Conservation (phyloP, 2,888 invertebrate genomes). For the Drosophila prolongata region DNA sequence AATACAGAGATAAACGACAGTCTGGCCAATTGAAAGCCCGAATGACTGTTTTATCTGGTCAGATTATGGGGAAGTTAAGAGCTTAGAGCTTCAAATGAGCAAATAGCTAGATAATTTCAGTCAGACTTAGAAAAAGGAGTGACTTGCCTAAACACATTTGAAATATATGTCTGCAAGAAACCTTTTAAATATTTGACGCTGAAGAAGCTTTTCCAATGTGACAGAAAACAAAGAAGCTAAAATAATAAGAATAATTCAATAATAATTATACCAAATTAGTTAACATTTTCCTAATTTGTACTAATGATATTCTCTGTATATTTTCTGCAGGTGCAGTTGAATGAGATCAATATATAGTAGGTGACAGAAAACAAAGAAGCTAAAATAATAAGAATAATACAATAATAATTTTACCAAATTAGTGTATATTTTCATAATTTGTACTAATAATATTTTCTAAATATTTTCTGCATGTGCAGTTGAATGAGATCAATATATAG, state of each 20-base stretch:
- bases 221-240: background rate
- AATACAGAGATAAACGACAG: conserved; percentile 32
- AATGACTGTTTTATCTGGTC: conserved; percentile 13
- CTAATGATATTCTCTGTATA: too few relatives aligned
- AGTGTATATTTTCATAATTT: too few relatives aligned
- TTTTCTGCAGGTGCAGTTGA: background rate
- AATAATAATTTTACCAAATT: too few relatives aligned
- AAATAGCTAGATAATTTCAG: background rate
- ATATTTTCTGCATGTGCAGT: background rate
- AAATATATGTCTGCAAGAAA: too few relatives aligned
- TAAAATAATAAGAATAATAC: background rate
- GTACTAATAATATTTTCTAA: too few relatives aligned
- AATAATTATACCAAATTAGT: too few relatives aligned
- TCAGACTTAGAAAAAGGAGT: background rate
- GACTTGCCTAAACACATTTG: too few relatives aligned
- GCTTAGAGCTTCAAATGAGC: background rate
- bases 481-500: background rate
- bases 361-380: background rate
- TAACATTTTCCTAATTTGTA: too few relatives aligned
- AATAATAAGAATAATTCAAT: too few relatives aligned
- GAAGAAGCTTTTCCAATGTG: too few relatives aligned
- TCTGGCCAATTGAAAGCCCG: conserved; percentile 25
- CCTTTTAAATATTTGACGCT: too few relatives aligned
- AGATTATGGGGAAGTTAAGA: background rate
- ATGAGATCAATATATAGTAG: background rate